Conservation (phyloP, 2,113 vertebrate genomes). For the Pungitius pungitius region DNA sequence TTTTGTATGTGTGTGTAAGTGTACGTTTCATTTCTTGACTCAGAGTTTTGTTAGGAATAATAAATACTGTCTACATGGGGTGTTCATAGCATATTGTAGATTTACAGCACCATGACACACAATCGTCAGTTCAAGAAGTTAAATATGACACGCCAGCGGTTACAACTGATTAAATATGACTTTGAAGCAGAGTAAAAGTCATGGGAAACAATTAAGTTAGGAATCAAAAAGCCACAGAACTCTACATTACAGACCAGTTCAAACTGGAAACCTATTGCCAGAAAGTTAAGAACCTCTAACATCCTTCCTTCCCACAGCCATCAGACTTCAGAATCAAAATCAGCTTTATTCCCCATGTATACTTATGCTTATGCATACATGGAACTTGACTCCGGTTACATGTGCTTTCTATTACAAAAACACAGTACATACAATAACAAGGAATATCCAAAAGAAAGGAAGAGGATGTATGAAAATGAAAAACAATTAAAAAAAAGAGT, state of each 20-base stretch:
- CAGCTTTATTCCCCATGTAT: too few species aligned
- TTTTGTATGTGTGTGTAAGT: neutral
- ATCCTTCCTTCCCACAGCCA: neutral
- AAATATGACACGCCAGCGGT: slow-evolving; percentile 1
- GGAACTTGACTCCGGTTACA: too few species aligned
- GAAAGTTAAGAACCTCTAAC: neutral
- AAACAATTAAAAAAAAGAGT: too few species aligned
- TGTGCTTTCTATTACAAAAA: too few species aligned
- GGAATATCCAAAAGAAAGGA: too few species aligned
- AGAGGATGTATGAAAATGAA: too few species aligned
- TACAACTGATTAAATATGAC: slow-evolving; percentile 21
- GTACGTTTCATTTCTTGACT: neutral
- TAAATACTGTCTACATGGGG: slow-evolving; percentile 4
- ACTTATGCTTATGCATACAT: too few species aligned
- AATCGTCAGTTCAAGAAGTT: neutral
- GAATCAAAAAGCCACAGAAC: slow-evolving; percentile 38
- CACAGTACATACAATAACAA: too few species aligned
- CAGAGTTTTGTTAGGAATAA: slow-evolving; percentile 5
- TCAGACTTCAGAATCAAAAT: neutral
- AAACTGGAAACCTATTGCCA: slow-evolving; percentile 30
- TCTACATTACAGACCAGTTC: slow-evolving; percentile 12
- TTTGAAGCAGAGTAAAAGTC: slow-evolving; percentile 26
- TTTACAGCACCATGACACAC: slow-evolving; percentile 18
- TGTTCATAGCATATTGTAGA: slow-evolving; percentile 11
- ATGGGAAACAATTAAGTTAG: slow-evolving; percentile 30